Evolutionary conservation across 2,888 invertebrate genomes (phyloP).

Genomic region (Chesias legatella): DNA sequence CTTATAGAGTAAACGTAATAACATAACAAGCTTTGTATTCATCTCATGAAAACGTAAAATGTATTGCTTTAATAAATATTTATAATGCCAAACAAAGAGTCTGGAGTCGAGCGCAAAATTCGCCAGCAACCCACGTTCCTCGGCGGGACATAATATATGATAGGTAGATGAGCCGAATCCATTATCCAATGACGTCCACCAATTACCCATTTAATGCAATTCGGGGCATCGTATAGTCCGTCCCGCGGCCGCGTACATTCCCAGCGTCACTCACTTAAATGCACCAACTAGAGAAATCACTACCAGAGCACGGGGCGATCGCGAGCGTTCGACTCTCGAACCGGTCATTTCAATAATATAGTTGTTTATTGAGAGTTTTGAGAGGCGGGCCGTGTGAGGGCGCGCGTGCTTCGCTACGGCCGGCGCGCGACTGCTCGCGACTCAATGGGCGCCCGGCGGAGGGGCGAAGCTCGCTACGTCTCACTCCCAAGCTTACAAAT

Average conservation of each 20-base stretch:
- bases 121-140: conserved; percentile 61
- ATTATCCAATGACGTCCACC: conserved; percentile 79
- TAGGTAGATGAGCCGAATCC: conserved; percentile 70
- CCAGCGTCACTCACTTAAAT: conserved; percentile 73
- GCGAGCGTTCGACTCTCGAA: conserved; percentile 54
- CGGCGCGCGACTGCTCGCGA: conserved; percentile 72
- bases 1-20: conserved; percentile 39
- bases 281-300: conserved; percentile 72
- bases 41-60: conserved; percentile 59
- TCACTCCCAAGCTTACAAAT: conserved; percentile 76
- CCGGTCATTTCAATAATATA: conserved; percentile 62
- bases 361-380: conserved; percentile 50
- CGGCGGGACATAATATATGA: conserved; percentile 61
- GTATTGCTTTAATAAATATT: conserved; percentile 64
- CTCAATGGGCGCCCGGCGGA: conserved; percentile 71
- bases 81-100: conserved; percentile 64
- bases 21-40: conserved; percentile 59
- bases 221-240: conserved; percentile 74
- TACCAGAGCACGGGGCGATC: conserved; percentile 54
- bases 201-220: conserved; percentile 80
- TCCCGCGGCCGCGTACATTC: conserved; percentile 64
- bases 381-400: conserved; percentile 53
- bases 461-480: conserved; percentile 73
- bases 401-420: conserved; percentile 75
- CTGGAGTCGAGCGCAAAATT: conserved; percentile 69